These are phyloP conservation scores for Wasmannia auropunctata DNA, from an alignment of 1,140 invertebrate genomes.

Conservation along the genomic window DNA sequence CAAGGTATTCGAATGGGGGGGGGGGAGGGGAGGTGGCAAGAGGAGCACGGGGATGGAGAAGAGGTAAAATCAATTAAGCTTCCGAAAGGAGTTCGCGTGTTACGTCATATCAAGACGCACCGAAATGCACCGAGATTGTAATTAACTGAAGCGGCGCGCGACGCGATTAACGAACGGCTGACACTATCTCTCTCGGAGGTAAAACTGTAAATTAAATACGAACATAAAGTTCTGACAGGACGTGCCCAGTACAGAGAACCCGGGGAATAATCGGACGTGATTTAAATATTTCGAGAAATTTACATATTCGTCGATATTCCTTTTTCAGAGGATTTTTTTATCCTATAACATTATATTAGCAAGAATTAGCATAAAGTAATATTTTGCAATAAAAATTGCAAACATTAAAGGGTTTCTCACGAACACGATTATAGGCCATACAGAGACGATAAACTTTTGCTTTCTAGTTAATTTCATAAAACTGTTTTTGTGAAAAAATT, in stretches of 20 bases:
- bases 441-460: background rate
- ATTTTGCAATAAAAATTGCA: background rate
- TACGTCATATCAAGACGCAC: conserved; percentile 28
- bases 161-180: background rate
- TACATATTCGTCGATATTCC: background rate
- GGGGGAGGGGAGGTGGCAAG: background rate
- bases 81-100: conserved; percentile 28
- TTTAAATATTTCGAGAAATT: background rate
- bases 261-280: background rate
- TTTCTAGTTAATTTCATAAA: background rate
- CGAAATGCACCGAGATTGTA: background rate
- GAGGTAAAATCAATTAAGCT: conserved; percentile 53
- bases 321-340: background rate
- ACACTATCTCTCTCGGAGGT: too few relatives aligned
- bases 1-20: background rate
- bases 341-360: background rate
- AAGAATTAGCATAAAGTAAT: too few relatives aligned
- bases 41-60: too few relatives aligned
- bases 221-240: background rate
- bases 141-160: background rate
- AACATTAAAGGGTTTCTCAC: background rate
- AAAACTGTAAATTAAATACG: background rate
- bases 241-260: too few relatives aligned
- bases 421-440: background rate
- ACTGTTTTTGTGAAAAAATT: background rate